phyloP scores from a whole-genome alignment of 2,113 vertebrate species.

The Thryonomys swinderianus region DNA sequence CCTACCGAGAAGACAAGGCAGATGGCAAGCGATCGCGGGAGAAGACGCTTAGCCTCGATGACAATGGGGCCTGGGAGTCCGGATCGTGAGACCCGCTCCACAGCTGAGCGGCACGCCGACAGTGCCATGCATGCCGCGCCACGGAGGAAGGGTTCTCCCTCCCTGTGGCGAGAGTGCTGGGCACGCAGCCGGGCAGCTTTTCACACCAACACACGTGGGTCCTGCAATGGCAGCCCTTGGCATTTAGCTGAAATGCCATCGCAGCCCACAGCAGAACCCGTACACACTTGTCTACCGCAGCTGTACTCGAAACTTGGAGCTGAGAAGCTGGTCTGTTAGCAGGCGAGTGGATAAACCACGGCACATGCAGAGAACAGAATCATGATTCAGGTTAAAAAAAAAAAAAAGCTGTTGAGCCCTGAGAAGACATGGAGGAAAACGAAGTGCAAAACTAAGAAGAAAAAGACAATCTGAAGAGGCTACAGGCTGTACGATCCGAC shows the following conservation, averaged over 20 bases:
- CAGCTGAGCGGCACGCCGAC: neutral
- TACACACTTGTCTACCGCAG: neutral
- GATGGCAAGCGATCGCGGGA: neutral
- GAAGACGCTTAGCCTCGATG: neutral
- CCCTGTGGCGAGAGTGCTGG: neutral
- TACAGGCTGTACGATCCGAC: neutral
- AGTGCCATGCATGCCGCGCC: neutral
- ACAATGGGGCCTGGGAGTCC: neutral
- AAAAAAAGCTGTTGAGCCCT: neutral
- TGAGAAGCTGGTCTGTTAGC: neutral
- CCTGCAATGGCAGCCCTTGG: neutral
- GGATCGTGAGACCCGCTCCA: neutral
- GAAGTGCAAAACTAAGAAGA: neutral
- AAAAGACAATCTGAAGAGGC: conserved; percentile 3
- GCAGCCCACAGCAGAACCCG: neutral
- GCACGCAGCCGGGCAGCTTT: neutral
- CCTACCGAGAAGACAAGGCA: neutral
- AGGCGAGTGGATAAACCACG: neutral
- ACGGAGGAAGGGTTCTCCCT: neutral
- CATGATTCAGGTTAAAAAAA: conserved; percentile 13
- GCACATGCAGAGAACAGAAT: neutral
- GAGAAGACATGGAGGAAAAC: neutral
- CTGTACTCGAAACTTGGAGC: neutral
- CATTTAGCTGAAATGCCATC: neutral
- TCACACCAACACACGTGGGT: neutral